Evolutionary conservation across 1,140 invertebrate species (phyloP).

Genomic region (Caenorhabditis elegans): DNA sequence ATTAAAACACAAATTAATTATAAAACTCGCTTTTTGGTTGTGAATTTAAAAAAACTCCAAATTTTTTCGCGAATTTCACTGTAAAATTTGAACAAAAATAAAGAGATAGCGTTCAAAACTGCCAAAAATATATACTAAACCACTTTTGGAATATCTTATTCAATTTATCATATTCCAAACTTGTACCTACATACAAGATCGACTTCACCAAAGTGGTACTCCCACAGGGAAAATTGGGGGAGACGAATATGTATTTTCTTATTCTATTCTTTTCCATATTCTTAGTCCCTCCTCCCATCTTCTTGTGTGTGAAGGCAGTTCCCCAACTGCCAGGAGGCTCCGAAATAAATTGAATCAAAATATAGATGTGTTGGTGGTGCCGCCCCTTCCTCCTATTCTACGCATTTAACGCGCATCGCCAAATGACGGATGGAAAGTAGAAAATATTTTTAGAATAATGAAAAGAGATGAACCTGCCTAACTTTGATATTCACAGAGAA

Average conservation of each 20-base stretch:
- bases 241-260: conserved; percentile 16
- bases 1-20: no score
- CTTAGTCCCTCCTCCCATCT: not conserved
- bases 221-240: conserved; percentile 2
- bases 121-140: no score
- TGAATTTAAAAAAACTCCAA: no score
- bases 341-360: conserved; percentile 32
- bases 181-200: not conserved
- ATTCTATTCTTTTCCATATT: not conserved
- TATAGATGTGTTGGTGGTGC: conserved; percentile 10
- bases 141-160: no score
- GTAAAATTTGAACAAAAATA: no score
- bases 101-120: no score
- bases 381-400: not conserved
- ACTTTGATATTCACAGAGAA: no score
- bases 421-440: not conserved
- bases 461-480: not conserved
- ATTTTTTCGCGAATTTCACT: no score
- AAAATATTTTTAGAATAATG: not conserved
- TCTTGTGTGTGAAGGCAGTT: not conserved
- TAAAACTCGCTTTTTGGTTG: no score
- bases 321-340: not conserved
- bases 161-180: conserved; percentile 13
- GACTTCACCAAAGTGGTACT: not conserved
- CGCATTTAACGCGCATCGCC: not conserved